Percentiles rank a stretch among this genome's conserved stretches.
phyloP scores from a whole-genome alignment of 2,797 vertebrate species.

The Odontamblyopus lacepedii region DNA sequence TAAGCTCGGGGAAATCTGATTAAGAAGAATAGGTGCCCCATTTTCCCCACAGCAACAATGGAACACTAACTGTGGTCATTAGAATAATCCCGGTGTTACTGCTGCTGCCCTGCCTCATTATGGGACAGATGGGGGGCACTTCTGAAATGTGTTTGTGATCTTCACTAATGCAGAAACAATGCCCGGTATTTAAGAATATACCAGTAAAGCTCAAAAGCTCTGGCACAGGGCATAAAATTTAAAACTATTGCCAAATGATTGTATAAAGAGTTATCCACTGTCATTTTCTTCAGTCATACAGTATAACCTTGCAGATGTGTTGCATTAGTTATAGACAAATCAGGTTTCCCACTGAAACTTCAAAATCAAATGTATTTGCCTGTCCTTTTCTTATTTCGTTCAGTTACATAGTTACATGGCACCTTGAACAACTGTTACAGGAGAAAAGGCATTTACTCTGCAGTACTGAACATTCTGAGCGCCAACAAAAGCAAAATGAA shows the following conservation, averaged over 20 bases:
- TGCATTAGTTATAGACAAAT: background rate
- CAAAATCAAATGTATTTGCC: background rate
- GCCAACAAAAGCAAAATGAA: background rate
- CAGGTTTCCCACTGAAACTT: background rate
- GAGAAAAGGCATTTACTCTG: background rate
- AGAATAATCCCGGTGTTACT: conserved; percentile 36
- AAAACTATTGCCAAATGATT: background rate
- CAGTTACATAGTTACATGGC: too few relatives aligned
- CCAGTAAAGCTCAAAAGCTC: background rate
- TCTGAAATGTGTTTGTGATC: conserved; percentile 4
- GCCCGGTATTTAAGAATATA: background rate
- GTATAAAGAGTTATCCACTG: background rate
- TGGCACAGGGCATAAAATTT: background rate
- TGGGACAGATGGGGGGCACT: background rate
- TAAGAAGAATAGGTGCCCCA: conserved; percentile 52
- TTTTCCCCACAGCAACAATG: conserved; percentile 47
- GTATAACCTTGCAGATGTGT: background rate
- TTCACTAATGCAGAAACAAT: conserved; percentile 4
- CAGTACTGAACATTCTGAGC: background rate
- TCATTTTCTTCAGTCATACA: background rate
- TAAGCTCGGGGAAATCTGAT: conserved; percentile 55
- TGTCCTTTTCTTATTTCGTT: background rate
- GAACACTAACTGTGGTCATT: conserved; percentile 45
- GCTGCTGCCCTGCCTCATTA: conserved; percentile 11
- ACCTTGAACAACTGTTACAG: background rate